These are phyloP conservation scores for Cyprinus carpio DNA, from an alignment of 2,113 vertebrate species.

Conservation along the genomic window DNA sequence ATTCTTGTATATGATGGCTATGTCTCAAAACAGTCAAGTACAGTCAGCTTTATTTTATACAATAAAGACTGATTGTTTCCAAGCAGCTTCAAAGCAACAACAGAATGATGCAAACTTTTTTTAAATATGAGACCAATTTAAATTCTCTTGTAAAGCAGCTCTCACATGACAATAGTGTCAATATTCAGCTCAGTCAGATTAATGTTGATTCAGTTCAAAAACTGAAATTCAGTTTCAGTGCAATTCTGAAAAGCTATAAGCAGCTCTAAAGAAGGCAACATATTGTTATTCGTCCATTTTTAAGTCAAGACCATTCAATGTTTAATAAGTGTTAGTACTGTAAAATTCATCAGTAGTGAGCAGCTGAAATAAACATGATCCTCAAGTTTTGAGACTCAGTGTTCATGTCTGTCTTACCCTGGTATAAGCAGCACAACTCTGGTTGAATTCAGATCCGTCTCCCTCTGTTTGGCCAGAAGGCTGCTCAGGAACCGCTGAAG, in stretches of 20 bases:
- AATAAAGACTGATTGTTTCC: no score
- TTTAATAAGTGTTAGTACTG: not conserved
- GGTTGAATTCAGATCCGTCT: conserved; percentile 53
- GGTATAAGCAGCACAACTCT: conserved; percentile 86
- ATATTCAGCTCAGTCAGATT: no score
- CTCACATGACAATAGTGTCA: no score
- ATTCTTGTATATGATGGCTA: not conserved
- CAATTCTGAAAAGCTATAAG: not conserved
- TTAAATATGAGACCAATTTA: no score
- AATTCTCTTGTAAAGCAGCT: no score
- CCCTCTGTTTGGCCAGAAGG: conserved; percentile 79
- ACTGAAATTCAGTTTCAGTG: no score
- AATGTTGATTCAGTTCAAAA: no score
- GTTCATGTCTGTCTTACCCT: conserved; percentile 73
- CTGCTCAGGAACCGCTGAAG: conserved; percentile 86
- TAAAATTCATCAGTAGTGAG: not conserved
- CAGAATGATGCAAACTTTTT: no score
- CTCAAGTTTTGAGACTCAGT: not conserved
- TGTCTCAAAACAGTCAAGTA: not conserved
- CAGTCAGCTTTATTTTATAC: no score
- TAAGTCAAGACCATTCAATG: not conserved
- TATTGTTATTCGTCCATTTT: not conserved
- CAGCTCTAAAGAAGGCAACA: not conserved
- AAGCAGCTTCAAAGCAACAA: no score
- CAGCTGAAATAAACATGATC: not conserved